phyloP scores from a whole-genome alignment of 1,140 invertebrate genomes.

The Aphelenchoides avenae region DNA sequence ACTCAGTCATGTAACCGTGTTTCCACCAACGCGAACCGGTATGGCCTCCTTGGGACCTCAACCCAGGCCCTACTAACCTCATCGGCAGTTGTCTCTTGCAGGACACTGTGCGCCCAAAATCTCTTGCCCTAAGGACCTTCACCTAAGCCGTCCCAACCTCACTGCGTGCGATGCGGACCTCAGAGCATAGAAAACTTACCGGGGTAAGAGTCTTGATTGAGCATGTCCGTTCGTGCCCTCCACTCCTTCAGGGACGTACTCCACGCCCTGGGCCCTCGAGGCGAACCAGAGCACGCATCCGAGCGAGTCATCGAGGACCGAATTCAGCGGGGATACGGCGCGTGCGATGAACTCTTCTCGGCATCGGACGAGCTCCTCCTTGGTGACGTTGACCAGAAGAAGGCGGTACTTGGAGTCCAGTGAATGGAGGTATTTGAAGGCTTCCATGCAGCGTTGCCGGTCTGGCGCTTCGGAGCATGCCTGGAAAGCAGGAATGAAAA shows the following conservation, averaged over 20 bases:
- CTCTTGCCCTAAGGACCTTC: too few relatives aligned
- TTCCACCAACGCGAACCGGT: too few relatives aligned
- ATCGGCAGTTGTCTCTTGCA: too few relatives aligned
- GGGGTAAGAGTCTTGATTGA: too few relatives aligned
- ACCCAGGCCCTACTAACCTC: too few relatives aligned
- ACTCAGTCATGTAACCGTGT: too few relatives aligned
- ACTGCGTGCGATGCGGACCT: too few relatives aligned
- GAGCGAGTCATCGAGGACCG: conserved; percentile 90
- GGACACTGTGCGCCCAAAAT: too few relatives aligned
- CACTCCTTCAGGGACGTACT: conserved; percentile 30
- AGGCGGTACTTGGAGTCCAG: conserved; percentile 15
- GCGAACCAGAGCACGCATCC: conserved; percentile 92
- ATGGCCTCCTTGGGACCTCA: too few relatives aligned
- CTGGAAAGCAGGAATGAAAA: conserved; percentile 8
- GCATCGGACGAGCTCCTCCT: conserved; percentile 33
- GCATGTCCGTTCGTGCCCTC: too few relatives aligned
- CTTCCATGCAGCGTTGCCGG: conserved; percentile 11
- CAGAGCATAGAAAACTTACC: too few relatives aligned
- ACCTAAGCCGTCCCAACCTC: too few relatives aligned
- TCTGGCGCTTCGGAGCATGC: conserved; percentile 18
- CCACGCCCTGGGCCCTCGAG: conserved; percentile 68
- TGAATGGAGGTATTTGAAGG: conserved; percentile 11
- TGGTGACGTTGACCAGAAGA: conserved; percentile 27
- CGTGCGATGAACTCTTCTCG: conserved; percentile 17
- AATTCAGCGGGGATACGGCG: conserved; percentile 62